Evolutionary conservation across 35 echinoderm and acorn worm genomes (phyloP), one percentile per base, ranked within the genome.

Genomic region (Hemicentrotus pulcherrimus): DNA sequence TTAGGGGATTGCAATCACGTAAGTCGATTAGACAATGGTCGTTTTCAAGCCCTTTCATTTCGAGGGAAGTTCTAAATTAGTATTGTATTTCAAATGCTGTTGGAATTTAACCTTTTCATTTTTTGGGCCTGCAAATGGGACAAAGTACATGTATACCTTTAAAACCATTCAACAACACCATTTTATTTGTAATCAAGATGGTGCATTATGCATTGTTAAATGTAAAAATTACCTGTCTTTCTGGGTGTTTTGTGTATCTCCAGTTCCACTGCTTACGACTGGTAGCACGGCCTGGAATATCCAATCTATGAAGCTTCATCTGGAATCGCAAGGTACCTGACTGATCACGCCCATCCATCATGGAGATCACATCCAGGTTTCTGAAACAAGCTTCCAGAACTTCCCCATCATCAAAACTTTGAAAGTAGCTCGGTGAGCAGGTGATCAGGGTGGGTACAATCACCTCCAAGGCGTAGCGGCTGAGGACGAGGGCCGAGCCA

Each of bases 301-400:
- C 89, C 46, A 97, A 97, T 94, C 97, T 95, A 55, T 97, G 98
- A 31, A 97, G 92, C 19, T 95, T 87, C 97, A 99, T 96, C 88
- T 97, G 96, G 88, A 97, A 97, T 22, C 97, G 55, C 28, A 90
- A 89, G 9, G 46, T 59, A 12, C 97, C 97, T 5, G 95, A 88
- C 15, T 88, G 35, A 46, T 97, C 98, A 16, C 89, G 70, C 8
- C 97, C 97, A 92, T 97, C 94, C 94, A 85, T 95, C 30, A 35
- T 92, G 5, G 86, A 55, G 12, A 94, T 50, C 7, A 97, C 91
- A 46, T 96, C 94, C 18, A 92, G 30, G 9, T 86, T 91, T 22
- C 92, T 92, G 31, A 99, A 94, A 47, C 98, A 99, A 9, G 94
- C 71, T 58, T 94, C 95, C 60, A 99, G 85, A 30, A 97, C 98